Base-by-base conservation (phyloP, 2,113 vertebrate genomes). In the Garra rufa region DNA sequence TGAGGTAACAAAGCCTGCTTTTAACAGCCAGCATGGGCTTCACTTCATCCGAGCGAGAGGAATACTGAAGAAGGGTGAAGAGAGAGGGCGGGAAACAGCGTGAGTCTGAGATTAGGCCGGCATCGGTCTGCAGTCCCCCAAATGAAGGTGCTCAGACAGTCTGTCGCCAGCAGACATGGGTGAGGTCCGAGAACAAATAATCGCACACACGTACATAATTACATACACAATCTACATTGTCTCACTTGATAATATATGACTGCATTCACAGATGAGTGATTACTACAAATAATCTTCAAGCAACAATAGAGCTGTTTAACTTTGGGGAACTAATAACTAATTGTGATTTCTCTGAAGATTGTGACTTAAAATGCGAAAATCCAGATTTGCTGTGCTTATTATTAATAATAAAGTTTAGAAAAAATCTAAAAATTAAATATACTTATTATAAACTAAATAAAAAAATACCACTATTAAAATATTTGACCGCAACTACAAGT, bases 171-270 rank as follows among this genome's bases (percentile, higher is more conserved):
- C 63, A 76, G 73, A 82, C 63, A 38, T 77, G 83, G 85, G 79
- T 46, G 85, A 82, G 77, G 87, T 63, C 78, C 71, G n/a, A 84
- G 82, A 34, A 86, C 83, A 85, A 82, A 85, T 76, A 86, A 83
- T 85, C 71, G 83, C 79, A n/a, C 13, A 28, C 46, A n/a, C 84
- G 75, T 44, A 76, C 57, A 81, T 38, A 59, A 67, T 44, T 52
- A 65, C 17, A 44, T 69, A 41, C 76, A 76, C 79, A 77, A 71
- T 55, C 38, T 78, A 30, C 74, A 78, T 67, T 84, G 76, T 50
- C 17, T 78, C 4, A 75, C 41, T n/a, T 11, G 38, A 34, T 84
- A 3, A 78, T 38, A 84, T 21, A 43, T 50, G 71, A 59, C 52
- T 59, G 38, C 46, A 59, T 52, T 41, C 14, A 34, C 82, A 75